A percentile compares a stretch with the other conserved stretches of the same genome.
phyloP scores from a whole-genome alignment of 2,888 invertebrate genomes.

The Catocala sponsa region DNA sequence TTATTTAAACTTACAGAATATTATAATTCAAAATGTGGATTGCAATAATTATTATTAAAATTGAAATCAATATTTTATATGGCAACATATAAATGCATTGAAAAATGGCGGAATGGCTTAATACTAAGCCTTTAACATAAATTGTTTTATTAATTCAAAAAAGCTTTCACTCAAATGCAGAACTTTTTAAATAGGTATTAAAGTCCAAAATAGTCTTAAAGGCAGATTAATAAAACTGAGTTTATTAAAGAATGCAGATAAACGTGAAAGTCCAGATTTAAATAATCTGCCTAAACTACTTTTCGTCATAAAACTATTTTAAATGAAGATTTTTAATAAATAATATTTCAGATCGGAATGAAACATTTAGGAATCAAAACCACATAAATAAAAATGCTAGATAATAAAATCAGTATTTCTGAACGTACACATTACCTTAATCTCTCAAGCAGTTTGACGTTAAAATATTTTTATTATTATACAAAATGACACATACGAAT shows the following conservation, averaged over 20 bases:
- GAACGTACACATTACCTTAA: conserved; percentile 11
- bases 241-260: neutral
- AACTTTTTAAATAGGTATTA: too few relatives aligned
- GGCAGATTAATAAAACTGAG: conserved; percentile 34
- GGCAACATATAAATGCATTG: conserved; percentile 56
- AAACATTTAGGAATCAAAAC: too few relatives aligned
- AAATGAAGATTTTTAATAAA: too few relatives aligned
- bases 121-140: neutral
- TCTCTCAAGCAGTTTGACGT: conserved; percentile 25
- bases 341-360: too few relatives aligned
- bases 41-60: conserved; percentile 21
- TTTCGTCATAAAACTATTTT: neutral
- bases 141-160: neutral
- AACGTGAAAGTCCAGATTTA: conserved; percentile 10
- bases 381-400: neutral
- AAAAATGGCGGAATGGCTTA: conserved; percentile 26
- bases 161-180: neutral
- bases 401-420: conserved; percentile 2
- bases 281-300: conserved; percentile 43
- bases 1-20: conserved; percentile 31
- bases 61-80: conserved; percentile 41
- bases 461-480: conserved; percentile 34
- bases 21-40: conserved; percentile 25
- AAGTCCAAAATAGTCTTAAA: conserved; percentile 27
- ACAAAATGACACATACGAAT: conserved; percentile 54